Evolutionary conservation across 2,888 invertebrate genomes (phyloP).

Genomic region (Himalopsyche kuldschensis): DNA sequence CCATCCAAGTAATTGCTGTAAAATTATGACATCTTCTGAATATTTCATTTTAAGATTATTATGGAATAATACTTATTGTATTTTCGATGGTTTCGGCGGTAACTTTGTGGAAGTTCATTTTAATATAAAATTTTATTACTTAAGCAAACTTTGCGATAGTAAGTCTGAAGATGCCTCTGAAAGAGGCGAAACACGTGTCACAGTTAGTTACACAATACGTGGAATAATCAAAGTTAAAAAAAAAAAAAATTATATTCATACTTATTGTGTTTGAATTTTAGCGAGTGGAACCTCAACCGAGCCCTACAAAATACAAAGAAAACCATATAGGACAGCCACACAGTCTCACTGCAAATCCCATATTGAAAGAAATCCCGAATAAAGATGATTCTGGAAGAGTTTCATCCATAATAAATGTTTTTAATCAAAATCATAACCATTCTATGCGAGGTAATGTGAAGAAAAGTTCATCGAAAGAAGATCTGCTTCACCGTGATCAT

Average conservation of each 20-base stretch:
- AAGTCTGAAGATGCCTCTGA: too few species aligned
- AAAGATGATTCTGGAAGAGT: conserved; percentile 52
- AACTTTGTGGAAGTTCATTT: too few species aligned
- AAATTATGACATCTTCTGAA: too few species aligned
- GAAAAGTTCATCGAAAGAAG: conserved; percentile 56
- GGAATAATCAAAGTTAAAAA: too few species aligned
- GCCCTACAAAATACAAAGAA: conserved; percentile 53
- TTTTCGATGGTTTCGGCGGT: too few species aligned
- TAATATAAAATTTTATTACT: too few species aligned
- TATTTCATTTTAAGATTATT: too few species aligned
- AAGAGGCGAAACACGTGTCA: too few species aligned
- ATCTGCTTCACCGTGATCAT: conserved; percentile 50
- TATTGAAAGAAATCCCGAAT: conserved; percentile 9
- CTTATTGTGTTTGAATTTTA: conserved; percentile 42
- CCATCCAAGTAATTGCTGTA: too few species aligned
- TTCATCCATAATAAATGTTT: conserved; percentile 54
- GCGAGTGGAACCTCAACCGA: conserved; percentile 57
- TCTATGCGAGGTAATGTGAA: conserved; percentile 51
- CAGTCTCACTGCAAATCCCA: conserved; percentile 41
- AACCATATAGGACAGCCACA: conserved; percentile 40
- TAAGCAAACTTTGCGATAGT: too few species aligned
- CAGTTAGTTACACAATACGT: too few species aligned
- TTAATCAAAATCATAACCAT: conserved; percentile 50
- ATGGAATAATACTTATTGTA: neutral
- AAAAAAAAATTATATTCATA: neutral